Percentiles rank a stretch among this genome's conserved stretches.
Conservation (phyloP, 1,140 invertebrate genomes). For the Thaumetopoea pityocampa region DNA sequence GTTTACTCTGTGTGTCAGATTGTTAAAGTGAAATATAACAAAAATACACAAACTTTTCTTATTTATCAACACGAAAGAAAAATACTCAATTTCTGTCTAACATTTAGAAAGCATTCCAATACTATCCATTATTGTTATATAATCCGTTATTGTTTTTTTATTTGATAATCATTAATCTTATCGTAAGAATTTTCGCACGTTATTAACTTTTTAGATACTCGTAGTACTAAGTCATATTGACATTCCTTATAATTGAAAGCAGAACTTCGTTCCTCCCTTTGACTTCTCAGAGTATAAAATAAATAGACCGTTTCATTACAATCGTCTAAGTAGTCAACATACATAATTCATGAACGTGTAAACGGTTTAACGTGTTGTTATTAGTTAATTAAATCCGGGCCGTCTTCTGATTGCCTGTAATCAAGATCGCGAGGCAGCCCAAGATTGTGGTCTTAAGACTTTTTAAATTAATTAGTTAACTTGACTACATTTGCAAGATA, state of each 20-base stretch:
- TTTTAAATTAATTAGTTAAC: constrained; percentile 14
- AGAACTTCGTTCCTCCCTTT: background rate
- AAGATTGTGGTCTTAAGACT: background rate
- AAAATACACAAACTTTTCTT: too few species aligned
- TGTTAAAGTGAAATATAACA: too few species aligned
- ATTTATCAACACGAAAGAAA: too few species aligned
- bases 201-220: background rate
- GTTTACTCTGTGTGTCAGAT: too few species aligned
- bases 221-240: background rate
- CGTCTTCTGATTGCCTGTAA: constrained; percentile 5
- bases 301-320: constrained; percentile 4
- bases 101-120: too few species aligned
- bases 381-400: constrained; percentile 11
- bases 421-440: constrained; percentile 1
- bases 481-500: constrained; percentile 13
- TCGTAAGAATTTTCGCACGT: too few species aligned
- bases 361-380: constrained; percentile 9
- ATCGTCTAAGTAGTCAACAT: constrained; percentile 4
- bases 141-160: too few species aligned
- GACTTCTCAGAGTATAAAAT: constrained; percentile 6
- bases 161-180: too few species aligned
- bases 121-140: too few species aligned
- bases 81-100: too few species aligned
- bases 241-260: constrained; percentile 2
- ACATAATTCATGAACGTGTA: constrained; percentile 11